Percentiles rank a stretch among this genome's conserved stretches.
These are phyloP conservation scores for Scytalopus superciliaris DNA, from an alignment of 2,113 vertebrate genomes.

Conservation along the genomic window DNA sequence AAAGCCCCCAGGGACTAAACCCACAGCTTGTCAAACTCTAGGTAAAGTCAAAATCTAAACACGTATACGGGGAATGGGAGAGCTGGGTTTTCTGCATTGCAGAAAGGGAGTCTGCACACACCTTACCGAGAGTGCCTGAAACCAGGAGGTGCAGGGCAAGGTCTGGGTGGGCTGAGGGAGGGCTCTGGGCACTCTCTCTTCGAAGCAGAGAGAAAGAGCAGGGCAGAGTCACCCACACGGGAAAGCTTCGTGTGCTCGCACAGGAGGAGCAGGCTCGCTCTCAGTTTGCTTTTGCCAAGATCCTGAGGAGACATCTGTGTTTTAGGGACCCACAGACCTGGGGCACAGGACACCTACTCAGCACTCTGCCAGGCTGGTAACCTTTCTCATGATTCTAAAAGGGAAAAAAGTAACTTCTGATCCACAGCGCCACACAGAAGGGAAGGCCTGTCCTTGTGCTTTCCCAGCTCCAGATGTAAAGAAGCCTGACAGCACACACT, in stretches of 20 bases:
- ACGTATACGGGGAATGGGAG: neutral
- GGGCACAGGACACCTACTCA: neutral
- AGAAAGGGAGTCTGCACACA: neutral
- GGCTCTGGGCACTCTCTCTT: neutral
- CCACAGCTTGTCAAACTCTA: neutral
- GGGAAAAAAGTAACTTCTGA: neutral
- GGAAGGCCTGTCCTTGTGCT: neutral
- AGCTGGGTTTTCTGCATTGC: neutral
- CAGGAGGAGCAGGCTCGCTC: neutral
- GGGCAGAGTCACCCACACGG: neutral
- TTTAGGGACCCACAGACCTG: neutral
- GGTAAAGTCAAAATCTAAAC: neutral
- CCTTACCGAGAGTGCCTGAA: neutral
- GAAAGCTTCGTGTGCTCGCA: fast-evolving
- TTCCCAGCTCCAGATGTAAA: neutral
- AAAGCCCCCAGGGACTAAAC: neutral
- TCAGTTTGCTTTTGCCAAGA: neutral
- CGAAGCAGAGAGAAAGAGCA: neutral
- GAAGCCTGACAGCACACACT: neutral
- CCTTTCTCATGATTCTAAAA: neutral
- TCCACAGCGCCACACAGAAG: neutral
- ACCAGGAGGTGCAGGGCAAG: neutral
- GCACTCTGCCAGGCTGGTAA: neutral
- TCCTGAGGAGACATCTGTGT: neutral
- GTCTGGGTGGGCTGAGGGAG: neutral